Conservation (phyloP, 2,113 vertebrate genomes). For the Pygoscelis adeliae region DNA sequence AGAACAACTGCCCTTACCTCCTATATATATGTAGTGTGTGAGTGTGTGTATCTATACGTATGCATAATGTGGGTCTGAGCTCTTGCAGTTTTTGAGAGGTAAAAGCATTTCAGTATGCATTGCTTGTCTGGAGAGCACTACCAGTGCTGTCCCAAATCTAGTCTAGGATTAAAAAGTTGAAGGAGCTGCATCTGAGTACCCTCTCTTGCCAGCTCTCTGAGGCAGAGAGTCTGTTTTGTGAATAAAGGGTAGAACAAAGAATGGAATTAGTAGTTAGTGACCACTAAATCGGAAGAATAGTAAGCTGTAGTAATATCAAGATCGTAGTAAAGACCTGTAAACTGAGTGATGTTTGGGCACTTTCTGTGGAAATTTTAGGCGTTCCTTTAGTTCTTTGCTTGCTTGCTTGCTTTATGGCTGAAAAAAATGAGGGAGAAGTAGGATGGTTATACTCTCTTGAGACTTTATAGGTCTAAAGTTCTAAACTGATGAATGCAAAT, state of each 20-base stretch:
- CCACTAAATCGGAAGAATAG: background rate
- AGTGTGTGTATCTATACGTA: background rate
- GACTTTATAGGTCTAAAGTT: background rate
- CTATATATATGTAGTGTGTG: background rate
- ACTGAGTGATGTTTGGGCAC: background rate
- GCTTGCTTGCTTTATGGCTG: background rate
- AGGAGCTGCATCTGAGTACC: background rate
- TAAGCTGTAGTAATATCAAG: background rate
- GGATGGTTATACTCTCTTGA: background rate
- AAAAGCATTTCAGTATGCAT: background rate
- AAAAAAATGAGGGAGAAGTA: background rate
- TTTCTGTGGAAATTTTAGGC: background rate
- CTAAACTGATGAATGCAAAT: background rate
- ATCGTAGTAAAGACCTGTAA: background rate
- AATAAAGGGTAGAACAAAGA: background rate
- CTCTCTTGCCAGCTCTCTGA: background rate
- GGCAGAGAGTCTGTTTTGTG: background rate
- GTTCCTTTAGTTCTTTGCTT: background rate
- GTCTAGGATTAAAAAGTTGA: background rate
- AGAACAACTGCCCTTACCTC: background rate
- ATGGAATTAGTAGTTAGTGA: background rate
- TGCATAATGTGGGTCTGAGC: background rate
- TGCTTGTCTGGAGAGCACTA: background rate
- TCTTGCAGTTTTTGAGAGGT: background rate
- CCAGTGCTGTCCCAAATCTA: background rate